Evolutionary conservation across 1,140 invertebrate species (phyloP).

Genomic region (Ceratina australensis): DNA sequence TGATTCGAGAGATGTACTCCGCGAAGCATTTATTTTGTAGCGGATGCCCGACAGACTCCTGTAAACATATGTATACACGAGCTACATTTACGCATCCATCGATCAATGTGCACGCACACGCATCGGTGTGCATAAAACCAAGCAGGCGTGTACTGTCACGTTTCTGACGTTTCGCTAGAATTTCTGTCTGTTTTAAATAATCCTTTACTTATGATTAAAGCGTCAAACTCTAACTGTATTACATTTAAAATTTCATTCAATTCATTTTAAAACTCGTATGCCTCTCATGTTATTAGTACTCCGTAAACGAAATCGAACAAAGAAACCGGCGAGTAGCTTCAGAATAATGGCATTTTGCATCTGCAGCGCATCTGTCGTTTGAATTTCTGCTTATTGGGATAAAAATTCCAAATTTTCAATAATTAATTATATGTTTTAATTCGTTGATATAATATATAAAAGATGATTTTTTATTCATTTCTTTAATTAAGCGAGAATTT

Average conservation of each 20-base stretch:
- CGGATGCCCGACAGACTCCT: conserved; percentile 6
- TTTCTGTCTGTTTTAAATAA: conserved; percentile 10
- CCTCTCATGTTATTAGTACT: no score
- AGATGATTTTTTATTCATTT: no score
- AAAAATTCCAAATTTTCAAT: neutral
- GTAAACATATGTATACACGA: conserved; percentile 38
- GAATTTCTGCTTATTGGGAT: conserved; percentile 30
- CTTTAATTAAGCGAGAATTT: no score
- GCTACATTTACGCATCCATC: conserved; percentile 10
- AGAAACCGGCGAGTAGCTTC: neutral
- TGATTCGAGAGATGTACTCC: neutral
- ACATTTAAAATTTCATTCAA: neutral
- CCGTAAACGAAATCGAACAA: neutral
- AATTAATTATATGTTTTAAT: neutral
- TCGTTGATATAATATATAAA: no score
- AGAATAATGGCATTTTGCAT: neutral
- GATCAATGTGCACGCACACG: conserved; percentile 52
- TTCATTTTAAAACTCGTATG: neutral
- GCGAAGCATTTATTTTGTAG: neutral
- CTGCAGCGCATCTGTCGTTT: neutral
- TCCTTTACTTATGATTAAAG: neutral
- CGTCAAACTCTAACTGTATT: no score
- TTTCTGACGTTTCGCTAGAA: conserved; percentile 34
- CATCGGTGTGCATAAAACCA: conserved; percentile 44
- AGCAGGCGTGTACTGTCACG: conserved; percentile 42